Evolutionary conservation across 2,888 invertebrate genomes (phyloP).

Genomic region (Cloeon dipterum): DNA sequence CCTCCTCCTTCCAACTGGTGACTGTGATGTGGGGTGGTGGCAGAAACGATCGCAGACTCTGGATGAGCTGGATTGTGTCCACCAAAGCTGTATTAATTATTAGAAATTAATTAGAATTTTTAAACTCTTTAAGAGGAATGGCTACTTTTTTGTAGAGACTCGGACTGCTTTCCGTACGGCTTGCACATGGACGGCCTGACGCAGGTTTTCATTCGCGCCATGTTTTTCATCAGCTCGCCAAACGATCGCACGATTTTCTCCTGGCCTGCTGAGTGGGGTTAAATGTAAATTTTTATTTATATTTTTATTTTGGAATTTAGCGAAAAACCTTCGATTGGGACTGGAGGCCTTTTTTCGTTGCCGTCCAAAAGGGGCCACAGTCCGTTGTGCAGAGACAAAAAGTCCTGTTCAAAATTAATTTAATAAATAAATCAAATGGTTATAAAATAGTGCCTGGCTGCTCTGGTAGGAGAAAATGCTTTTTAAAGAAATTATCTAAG

Average conservation of each 20-base stretch:
- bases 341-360: constrained; percentile 1
- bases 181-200: constrained; percentile 77
- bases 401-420: no score
- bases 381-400: constrained; percentile 41
- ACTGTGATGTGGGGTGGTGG: constrained; percentile 76
- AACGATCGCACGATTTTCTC: constrained; percentile 71
- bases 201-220: constrained; percentile 72
- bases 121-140: no score
- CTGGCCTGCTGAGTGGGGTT: constrained; percentile 44
- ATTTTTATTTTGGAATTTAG: no score
- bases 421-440: no score
- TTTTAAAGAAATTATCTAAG: no score
- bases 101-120: no score
- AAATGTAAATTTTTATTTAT: no score
- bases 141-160: constrained; percentile 71
- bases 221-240: constrained; percentile 67
- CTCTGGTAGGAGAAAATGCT: no score
- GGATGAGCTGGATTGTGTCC: constrained; percentile 69
- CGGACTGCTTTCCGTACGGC: constrained; percentile 74
- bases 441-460: no score
- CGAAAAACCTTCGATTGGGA: constrained; percentile 15
- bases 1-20: constrained; percentile 75
- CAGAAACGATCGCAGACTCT: constrained; percentile 59
- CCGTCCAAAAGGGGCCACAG: constrained; percentile 23
- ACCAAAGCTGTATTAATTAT: constrained; percentile 43